Percentiles rank a stretch among this genome's conserved stretches.
phyloP scores from a whole-genome alignment of 2,797 vertebrate genomes.

The Gallinago stenura region DNA sequence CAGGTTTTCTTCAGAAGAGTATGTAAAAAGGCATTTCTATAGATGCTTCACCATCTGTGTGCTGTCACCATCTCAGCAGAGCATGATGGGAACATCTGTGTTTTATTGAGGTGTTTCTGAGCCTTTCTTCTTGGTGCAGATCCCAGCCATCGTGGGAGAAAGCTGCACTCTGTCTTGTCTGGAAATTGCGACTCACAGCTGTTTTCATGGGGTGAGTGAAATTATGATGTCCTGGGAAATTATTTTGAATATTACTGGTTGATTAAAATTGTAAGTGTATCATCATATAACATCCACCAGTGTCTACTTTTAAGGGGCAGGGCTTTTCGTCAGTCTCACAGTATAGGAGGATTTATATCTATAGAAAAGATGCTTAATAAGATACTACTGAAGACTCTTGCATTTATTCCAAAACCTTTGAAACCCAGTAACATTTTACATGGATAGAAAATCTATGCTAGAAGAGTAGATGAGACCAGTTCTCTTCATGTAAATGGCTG shows the following conservation, averaged over 20 bases:
- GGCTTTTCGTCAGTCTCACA: neutral
- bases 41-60: neutral
- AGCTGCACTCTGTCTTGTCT: constrained; percentile 74
- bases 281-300: neutral
- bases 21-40: neutral
- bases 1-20: neutral
- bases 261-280: neutral
- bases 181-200: constrained; percentile 80
- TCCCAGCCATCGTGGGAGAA: constrained; percentile 85
- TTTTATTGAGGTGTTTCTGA: neutral
- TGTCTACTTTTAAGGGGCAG: neutral
- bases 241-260: neutral
- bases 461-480: neutral
- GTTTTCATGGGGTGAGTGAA: constrained; percentile 79
- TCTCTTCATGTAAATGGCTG: neutral
- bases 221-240: neutral
- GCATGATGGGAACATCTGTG: neutral
- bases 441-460: neutral
- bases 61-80: neutral
- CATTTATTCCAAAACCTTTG: neutral
- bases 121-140: constrained; percentile 71
- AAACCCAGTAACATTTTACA: neutral
- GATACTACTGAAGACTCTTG: neutral
- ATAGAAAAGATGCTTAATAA: neutral
- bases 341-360: neutral